Evolutionary conservation across 2,797 vertebrate species (phyloP), one percentile per base, ranked within the genome.

Genomic region (Arnoldichthys spilopterus): DNA sequence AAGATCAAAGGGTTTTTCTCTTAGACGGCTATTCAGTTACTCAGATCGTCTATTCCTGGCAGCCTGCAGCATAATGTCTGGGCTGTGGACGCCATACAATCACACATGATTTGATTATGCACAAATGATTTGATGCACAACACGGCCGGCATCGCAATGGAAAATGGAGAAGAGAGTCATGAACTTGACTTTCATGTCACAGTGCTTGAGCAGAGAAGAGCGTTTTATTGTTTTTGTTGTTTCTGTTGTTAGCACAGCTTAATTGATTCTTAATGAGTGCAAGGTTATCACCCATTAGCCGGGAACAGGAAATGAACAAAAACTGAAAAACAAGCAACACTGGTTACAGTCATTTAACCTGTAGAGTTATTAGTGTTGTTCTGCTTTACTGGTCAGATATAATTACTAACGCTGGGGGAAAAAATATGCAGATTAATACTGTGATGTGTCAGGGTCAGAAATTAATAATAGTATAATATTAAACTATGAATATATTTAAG

Each of bases 1-100:
- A 43, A 58, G 71, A 72, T 81, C 34, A 81, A 78, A 81, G 68
- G 59, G 13, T 76, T 20, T 32, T 75, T 49, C 12, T n/a, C 59
- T 64, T 68, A 63, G 69, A 71, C 51, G 34, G 66, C 53, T 72
- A 34, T 58, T 77, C 59, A 49, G 49, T 72, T 75, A 43, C 59
- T 59, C 34, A 16, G 24, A 22, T 67, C 15, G 9, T 78, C 66
- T 74, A 28, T 81, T 80, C 26, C 71, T 67, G 51, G 53, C 58
- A 51, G 24, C 15, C 9, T 49, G n/a, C 26, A 16, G 37, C 43
- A 69, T 79, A 63, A 63, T 74, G 43, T 66, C 43, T 49, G 69
- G 45, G 24, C 72, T 63, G 59, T 54, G 32, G 75, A n/a, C 40
- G 34, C 22, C 18, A n/a, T 61, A 63, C 22, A 59, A 56, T 80